phyloP scores from a whole-genome alignment of 2,113 vertebrate species.

The Ammodytes dubius region DNA sequence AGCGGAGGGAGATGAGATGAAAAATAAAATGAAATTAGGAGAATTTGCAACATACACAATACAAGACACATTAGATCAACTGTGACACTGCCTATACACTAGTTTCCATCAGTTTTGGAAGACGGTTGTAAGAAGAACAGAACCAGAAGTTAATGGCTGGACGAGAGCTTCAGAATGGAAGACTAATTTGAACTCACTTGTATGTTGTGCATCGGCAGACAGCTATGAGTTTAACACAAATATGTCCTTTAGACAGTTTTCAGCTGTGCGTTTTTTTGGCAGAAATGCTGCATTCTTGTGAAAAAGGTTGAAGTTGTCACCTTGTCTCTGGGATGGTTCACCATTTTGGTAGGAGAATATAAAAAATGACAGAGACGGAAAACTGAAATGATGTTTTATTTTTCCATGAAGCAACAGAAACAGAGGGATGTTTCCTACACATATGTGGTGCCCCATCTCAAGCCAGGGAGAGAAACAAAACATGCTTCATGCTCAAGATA shows the following conservation, averaged over 20 bases:
- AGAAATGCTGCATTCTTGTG: background rate
- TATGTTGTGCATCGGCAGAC: constrained; percentile 32
- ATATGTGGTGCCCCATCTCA: background rate
- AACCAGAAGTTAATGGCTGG: background rate
- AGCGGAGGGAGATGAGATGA: background rate
- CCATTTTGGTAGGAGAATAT: too few relatives aligned
- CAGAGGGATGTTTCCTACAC: background rate
- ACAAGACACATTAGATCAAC: background rate
- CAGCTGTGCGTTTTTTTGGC: background rate
- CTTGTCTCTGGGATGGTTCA: too few relatives aligned
- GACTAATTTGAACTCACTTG: constrained; percentile 50
- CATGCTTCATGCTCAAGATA: background rate
- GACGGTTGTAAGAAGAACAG: background rate
- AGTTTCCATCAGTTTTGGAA: background rate
- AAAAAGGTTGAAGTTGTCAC: too few relatives aligned
- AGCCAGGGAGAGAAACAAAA: background rate
- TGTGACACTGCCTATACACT: constrained; percentile 13
- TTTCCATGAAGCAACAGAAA: background rate
- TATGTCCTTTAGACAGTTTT: background rate
- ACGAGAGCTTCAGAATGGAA: constrained; percentile 33
- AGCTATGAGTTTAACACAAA: constrained; percentile 2
- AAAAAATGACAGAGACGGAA: too few relatives aligned
- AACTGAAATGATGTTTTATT: background rate
- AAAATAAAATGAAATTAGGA: background rate
- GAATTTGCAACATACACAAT: background rate